Conservation (phyloP, 2,888 invertebrate species). For the Heliconius hortense region DNA sequence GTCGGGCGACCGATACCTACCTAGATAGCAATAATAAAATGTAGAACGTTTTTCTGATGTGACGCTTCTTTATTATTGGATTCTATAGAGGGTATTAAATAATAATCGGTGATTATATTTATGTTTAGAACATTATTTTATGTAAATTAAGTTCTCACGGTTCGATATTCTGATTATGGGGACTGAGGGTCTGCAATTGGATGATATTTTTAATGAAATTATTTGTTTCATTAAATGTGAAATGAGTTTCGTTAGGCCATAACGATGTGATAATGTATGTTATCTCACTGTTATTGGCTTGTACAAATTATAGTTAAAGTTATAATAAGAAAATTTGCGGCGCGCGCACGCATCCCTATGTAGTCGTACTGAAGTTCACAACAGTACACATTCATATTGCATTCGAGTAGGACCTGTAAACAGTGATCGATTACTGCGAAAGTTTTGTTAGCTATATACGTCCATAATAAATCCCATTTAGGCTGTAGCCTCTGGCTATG, state of each 20-base stretch:
- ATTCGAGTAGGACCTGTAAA: slow-evolving; percentile 14
- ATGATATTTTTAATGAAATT: slow-evolving; percentile 30
- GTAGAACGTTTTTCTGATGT: slow-evolving; percentile 56
- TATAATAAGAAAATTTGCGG: slow-evolving; percentile 22
- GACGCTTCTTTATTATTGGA: slow-evolving; percentile 55
- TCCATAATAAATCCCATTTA: slow-evolving; percentile 7
- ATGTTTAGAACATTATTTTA: slow-evolving; percentile 21
- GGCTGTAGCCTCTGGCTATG: neutral
- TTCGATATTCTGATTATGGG: slow-evolving; percentile 39
- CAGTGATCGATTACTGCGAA: neutral
- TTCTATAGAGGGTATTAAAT: slow-evolving; percentile 27
- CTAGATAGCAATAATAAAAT: slow-evolving; percentile 67
- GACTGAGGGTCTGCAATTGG: slow-evolving; percentile 27
- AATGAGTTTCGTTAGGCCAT: slow-evolving; percentile 20
- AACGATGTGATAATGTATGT: slow-evolving; percentile 14
- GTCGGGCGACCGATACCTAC: slow-evolving; percentile 65
- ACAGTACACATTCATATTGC: slow-evolving; percentile 17
- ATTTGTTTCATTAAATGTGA: slow-evolving; percentile 22
- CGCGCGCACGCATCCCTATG: slow-evolving; percentile 27
- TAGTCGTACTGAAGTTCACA: slow-evolving; percentile 15
- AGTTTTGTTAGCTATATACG: neutral
- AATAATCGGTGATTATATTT: slow-evolving; percentile 23
- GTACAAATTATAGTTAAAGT: slow-evolving; percentile 12
- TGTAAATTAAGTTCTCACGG: slow-evolving; percentile 36
- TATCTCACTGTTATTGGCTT: slow-evolving; percentile 2